Conservation (phyloP, 2,113 vertebrate genomes). For the Chloropsis hardwickii region DNA sequence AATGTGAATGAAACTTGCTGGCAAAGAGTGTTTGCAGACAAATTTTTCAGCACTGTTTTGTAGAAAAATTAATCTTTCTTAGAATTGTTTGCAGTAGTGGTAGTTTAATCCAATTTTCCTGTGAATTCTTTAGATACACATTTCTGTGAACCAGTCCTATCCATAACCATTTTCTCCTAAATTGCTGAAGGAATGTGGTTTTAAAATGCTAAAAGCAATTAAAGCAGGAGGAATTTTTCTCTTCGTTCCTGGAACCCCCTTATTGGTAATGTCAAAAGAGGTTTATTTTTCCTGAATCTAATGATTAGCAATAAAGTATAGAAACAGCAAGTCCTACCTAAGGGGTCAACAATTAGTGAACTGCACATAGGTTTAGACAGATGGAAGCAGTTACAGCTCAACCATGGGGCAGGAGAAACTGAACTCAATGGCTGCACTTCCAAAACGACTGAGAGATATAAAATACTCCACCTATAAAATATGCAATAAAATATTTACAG, state of each 20-base stretch:
- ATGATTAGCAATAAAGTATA: constrained; percentile 61
- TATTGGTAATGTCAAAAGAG: constrained; percentile 17
- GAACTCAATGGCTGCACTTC: constrained; percentile 26
- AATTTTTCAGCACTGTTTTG: not conserved
- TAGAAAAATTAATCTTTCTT: not conserved
- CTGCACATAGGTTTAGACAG: constrained; percentile 54
- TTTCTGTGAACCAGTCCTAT: not conserved
- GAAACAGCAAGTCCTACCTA: constrained; percentile 65
- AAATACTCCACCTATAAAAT: constrained; percentile 60
- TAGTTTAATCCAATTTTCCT: not conserved
- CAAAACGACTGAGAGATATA: constrained; percentile 51
- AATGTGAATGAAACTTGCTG: not conserved
- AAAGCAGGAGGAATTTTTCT: constrained; percentile 8
- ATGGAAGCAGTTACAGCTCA: constrained; percentile 69
- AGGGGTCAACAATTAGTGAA: constrained; percentile 61
- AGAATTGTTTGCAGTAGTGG: not conserved
- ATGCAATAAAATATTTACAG: constrained; percentile 61
- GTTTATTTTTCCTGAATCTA: constrained; percentile 53
- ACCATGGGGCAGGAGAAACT: constrained; percentile 51
- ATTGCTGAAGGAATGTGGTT: not conserved
- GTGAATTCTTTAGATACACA: fast-evolving
- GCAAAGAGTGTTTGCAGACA: not conserved
- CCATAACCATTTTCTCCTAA: not conserved
- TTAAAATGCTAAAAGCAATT: not conserved
- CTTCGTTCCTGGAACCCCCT: not conserved